Conservation (phyloP, 2,113 vertebrate genomes). For the Piaya cayana region DNA sequence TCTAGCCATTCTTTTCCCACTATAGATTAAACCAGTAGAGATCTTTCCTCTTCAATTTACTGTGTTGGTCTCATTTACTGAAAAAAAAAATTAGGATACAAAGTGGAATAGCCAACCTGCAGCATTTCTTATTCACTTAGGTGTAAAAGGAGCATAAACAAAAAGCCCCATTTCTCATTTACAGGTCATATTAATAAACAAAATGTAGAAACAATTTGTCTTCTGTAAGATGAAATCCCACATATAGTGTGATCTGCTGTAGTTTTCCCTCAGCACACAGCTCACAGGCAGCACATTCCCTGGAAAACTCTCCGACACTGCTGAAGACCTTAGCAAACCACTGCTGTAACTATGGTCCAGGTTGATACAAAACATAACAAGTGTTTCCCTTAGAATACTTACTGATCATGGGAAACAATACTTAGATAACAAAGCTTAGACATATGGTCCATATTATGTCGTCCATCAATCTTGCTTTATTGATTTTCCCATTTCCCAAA, state of each 20-base stretch:
- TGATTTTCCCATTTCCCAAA: not conserved
- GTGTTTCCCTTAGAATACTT: not conserved
- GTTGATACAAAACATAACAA: not conserved
- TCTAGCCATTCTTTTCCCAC: not conserved
- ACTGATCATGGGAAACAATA: not conserved
- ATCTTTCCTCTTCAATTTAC: not conserved
- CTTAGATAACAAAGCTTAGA: not conserved
- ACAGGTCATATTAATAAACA: not conserved
- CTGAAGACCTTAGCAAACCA: not conserved
- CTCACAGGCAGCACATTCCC: not conserved
- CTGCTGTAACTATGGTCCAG: not conserved
- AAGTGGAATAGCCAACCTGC: not conserved
- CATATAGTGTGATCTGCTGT: not conserved
- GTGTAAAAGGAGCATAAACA: not conserved
- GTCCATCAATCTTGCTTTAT: not conserved
- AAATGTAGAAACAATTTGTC: not conserved
- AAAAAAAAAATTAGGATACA: not conserved
- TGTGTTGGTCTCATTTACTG: not conserved
- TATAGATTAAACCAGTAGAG: not conserved
- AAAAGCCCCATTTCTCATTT: not conserved
- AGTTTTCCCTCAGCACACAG: not conserved
- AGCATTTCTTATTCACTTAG: not conserved
- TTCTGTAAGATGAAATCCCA: not conserved
- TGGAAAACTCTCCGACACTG: not conserved
- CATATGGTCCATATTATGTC: not conserved